phyloP scores from a whole-genome alignment of 2,113 vertebrate genomes.

The Megaceryle maxima region DNA sequence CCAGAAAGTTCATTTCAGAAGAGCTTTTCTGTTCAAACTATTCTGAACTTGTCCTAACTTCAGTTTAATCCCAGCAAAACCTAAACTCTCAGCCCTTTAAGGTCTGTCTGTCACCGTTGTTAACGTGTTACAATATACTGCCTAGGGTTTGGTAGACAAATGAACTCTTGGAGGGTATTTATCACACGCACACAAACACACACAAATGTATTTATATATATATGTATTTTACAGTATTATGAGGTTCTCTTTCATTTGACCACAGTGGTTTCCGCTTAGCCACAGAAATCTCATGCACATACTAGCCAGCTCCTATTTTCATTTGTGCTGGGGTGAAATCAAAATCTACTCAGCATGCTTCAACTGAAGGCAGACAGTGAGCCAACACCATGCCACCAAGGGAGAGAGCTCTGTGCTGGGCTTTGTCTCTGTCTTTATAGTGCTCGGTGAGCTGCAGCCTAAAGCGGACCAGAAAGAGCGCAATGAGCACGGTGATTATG shows the following conservation, averaged over 20 bases:
- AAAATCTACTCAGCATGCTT: background rate
- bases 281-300: conserved; percentile 45
- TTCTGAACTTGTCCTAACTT: conserved; percentile 7
- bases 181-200: background rate
- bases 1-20: conserved; percentile 1
- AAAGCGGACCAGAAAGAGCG: background rate
- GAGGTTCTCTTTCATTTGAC: conserved; percentile 24
- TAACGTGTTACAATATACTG: background rate
- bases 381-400: background rate
- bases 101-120: background rate
- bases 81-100: background rate
- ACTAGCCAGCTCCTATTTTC: conserved; percentile 28
- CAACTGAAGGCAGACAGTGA: background rate
- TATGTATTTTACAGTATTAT: background rate
- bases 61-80: conserved; percentile 8
- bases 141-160: background rate
- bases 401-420: background rate
- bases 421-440: background rate
- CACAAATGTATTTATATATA: background rate
- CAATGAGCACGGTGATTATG: background rate
- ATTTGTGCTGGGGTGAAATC: conserved; percentile 27
- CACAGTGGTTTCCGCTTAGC: conserved; percentile 30
- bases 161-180: conserved; percentile 1
- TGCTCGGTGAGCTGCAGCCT: background rate
- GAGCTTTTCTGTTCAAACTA: background rate